Evolutionary conservation across 2,113 vertebrate genomes (phyloP).

Genomic region (Pycnonotus jocosus): DNA sequence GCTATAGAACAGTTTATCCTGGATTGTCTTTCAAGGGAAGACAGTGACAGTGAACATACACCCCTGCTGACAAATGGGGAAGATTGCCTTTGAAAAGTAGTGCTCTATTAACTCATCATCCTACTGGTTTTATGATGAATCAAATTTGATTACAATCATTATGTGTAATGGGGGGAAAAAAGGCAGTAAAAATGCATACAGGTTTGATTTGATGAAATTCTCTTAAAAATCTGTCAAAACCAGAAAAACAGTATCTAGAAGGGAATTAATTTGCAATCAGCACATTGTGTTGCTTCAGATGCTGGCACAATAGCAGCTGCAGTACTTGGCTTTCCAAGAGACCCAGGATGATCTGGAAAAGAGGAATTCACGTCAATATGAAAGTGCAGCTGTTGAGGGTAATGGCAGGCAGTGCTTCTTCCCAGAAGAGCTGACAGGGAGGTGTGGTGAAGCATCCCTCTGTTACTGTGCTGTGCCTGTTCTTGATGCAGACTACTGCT

Average conservation of each 20-base stretch:
- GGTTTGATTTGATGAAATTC: not conserved
- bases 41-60: not conserved
- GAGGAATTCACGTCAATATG: not conserved
- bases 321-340: not conserved
- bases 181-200: not conserved
- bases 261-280: not conserved
- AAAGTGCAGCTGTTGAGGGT: not conserved
- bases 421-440: not conserved
- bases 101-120: not conserved
- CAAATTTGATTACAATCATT: not conserved
- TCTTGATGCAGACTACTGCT: not conserved
- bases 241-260: not conserved
- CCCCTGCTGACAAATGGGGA: not conserved
- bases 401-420: not conserved
- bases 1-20: not conserved
- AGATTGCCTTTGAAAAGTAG: not conserved
- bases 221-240: not conserved
- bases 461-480: not conserved
- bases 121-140: not conserved
- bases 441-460: not conserved
- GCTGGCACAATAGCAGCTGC: not conserved
- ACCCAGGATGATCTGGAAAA: not conserved
- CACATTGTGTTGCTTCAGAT: not conserved
- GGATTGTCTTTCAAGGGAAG: not conserved
- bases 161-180: not conserved